Percentiles rank a stretch among this genome's conserved stretches.
Conservation (phyloP, 2,888 invertebrate genomes). For the Cephalotes varians region DNA sequence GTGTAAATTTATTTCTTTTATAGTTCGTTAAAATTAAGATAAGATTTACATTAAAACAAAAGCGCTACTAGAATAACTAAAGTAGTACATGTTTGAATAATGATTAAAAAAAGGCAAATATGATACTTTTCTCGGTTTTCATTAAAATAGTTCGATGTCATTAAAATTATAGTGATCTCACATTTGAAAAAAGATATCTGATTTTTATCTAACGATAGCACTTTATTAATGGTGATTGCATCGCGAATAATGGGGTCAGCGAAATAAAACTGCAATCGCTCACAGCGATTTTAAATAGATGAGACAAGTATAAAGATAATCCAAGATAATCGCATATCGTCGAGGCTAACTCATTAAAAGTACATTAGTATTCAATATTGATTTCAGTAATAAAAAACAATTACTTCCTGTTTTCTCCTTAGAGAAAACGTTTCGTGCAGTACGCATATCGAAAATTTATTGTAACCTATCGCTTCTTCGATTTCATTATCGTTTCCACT, state of each 20-base stretch:
- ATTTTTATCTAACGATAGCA: conserved; percentile 23
- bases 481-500: not conserved
- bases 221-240: conserved; percentile 1
- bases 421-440: too few relatives aligned
- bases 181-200: conserved; percentile 36
- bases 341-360: not conserved
- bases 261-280: conserved; percentile 41
- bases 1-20: not conserved
- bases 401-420: conserved; percentile 8
- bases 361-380: conserved; percentile 7
- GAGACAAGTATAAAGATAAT: conserved; percentile 1
- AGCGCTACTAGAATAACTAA: not conserved
- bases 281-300: not conserved
- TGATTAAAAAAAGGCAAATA: not conserved
- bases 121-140: conserved; percentile 48
- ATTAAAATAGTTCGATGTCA: conserved; percentile 53
- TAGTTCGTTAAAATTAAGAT: not conserved
- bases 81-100: not conserved
- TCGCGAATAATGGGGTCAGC: conserved; percentile 40
- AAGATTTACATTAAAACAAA: not conserved
- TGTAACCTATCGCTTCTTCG: not conserved
- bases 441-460: not conserved
- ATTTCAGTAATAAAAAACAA: not conserved
- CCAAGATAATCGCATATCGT: not conserved
- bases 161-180: conserved; percentile 19